Base-by-base conservation (phyloP, 2,113 vertebrate genomes). In the Galbula dea region DNA sequence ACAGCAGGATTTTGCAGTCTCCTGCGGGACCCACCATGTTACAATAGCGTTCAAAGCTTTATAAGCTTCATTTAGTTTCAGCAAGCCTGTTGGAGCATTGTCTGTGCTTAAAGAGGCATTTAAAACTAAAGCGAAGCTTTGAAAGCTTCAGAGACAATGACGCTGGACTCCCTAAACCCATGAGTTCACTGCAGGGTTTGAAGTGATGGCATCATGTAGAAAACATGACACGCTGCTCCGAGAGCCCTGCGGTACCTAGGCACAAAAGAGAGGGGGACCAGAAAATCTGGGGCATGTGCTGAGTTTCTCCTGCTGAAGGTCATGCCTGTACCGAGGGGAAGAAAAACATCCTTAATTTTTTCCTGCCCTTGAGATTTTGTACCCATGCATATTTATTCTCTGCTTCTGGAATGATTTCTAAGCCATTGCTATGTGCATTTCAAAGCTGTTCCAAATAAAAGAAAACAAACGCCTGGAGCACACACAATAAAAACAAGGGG, bases 21-120 rank as follows among this genome's bases (percentile, higher is more conserved):
- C 93, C 77, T 95, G 95, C 52, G 46, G 94, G 89, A 95, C 83
- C 86, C 79, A 87, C 90, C 75, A 45, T 82, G 58, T 86, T 72
- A 96, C 91, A 95, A 96, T 91, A 95, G 93, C 59, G 2, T 93
- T 94, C 85, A 95, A 96, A 96, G 94, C 96, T 96, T 96, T 90
- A 86, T 95, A 96, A 96, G 95, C 96, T 96, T 96, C 96, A 87
- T 96, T 96, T 92, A 86, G 89, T 94, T 96, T 91, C 94, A 92
- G 90, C 94, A 89, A 89, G 91, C 87, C 89, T 94, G 66, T 75
- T 80, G 88, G 73, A 94, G 93, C 92, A 94, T 96, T 93, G 93
- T 96, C 89, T 86, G 87, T 96, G 92, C 93, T 93, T 96, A 96
- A 96, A 95, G 79, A 94, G 89, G 95, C 96, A 94, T 96, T 96